Evolutionary conservation across 2,113 vertebrate species (phyloP).

Genomic region (Saguinus midas): DNA sequence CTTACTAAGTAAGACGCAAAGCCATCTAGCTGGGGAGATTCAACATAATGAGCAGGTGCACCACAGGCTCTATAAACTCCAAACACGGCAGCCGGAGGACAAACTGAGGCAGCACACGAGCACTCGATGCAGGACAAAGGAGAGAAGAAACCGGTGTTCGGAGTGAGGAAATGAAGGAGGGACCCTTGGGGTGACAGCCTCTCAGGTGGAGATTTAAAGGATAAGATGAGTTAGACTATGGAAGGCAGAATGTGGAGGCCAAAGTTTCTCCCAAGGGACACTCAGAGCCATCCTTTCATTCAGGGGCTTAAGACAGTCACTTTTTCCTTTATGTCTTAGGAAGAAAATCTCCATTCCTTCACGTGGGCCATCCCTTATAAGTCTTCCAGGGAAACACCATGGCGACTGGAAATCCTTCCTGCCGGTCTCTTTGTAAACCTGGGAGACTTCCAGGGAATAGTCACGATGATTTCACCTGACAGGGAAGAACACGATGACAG

Average conservation of each 20-base stretch:
- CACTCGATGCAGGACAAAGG: fast-evolving
- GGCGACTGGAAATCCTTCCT: background rate
- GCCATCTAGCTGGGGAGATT: too few relatives aligned
- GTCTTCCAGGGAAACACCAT: background rate
- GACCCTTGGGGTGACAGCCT: background rate
- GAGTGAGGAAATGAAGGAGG: background rate
- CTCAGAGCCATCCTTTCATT: fast-evolving
- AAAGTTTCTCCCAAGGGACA: too few relatives aligned
- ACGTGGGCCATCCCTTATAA: background rate
- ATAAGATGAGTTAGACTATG: too few relatives aligned
- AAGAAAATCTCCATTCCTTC: background rate
- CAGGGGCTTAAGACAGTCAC: background rate
- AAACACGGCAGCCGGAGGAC: fast-evolving
- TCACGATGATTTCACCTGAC: background rate
- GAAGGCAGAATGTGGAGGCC: background rate
- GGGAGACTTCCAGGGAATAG: background rate
- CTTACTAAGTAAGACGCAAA: background rate
- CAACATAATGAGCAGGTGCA: fast-evolving
- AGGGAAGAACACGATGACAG: background rate
- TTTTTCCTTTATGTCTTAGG: background rate
- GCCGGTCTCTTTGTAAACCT: background rate
- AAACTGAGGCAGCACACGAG: fast-evolving
- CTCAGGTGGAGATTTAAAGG: background rate
- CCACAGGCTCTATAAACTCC: background rate
- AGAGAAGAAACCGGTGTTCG: background rate